phyloP scores from a whole-genome alignment of 2,888 invertebrate genomes.

The Eupithecia abbreviata region DNA sequence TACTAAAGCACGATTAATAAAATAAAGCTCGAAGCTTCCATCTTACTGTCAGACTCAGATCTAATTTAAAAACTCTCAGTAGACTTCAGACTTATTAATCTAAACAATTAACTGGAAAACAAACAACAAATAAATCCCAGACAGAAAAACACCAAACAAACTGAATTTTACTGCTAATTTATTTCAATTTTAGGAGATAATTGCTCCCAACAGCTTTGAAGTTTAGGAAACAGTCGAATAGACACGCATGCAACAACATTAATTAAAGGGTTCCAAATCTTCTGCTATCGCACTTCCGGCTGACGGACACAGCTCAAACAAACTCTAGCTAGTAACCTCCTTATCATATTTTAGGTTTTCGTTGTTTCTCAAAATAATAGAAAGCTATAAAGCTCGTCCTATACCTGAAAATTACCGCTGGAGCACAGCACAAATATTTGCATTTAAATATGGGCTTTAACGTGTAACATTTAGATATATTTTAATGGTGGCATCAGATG shows the following conservation, averaged over 20 bases:
- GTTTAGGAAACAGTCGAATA: slow-evolving; percentile 64
- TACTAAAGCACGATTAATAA: neutral
- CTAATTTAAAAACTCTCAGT: neutral
- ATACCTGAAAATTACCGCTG: too few species aligned
- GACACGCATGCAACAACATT: slow-evolving; percentile 78
- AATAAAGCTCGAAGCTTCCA: slow-evolving; percentile 6
- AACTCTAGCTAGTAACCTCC: slow-evolving; percentile 8
- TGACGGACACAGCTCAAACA: slow-evolving; percentile 34
- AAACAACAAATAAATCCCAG: slow-evolving; percentile 17
- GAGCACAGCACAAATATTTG: too few species aligned
- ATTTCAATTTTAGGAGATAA: slow-evolving; percentile 49
- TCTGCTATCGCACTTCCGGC: slow-evolving; percentile 77
- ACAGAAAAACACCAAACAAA: slow-evolving; percentile 30
- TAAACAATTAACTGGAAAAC: slow-evolving; percentile 21
- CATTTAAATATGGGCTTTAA: too few species aligned
- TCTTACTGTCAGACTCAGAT: slow-evolving; percentile 6
- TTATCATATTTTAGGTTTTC: neutral
- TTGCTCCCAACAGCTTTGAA: slow-evolving; percentile 52
- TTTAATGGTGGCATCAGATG: too few species aligned
- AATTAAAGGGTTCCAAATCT: slow-evolving; percentile 81
- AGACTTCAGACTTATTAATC: slow-evolving; percentile 12
- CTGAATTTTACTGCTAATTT: slow-evolving; percentile 33
- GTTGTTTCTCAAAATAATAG: too few species aligned
- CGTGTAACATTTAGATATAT: too few species aligned
- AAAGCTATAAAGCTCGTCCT: too few species aligned